Evolutionary conservation across 2,113 vertebrate species (phyloP).

Genomic region (Aphyosemion australe): DNA sequence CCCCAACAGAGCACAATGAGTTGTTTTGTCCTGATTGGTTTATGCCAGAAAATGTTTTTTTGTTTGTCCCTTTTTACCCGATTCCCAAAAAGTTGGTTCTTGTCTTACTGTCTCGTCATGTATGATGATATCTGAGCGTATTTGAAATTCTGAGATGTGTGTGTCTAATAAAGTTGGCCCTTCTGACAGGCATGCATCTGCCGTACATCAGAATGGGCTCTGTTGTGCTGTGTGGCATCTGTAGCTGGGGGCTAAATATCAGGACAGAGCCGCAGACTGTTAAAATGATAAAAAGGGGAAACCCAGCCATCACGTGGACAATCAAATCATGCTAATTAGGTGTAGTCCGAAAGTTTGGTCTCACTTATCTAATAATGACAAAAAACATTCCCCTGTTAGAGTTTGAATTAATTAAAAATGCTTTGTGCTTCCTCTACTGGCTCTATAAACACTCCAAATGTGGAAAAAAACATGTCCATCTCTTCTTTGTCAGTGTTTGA

Average conservation of each 20-base stretch:
- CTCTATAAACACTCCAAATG: no score
- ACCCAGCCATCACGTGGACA: slow-evolving; percentile 78
- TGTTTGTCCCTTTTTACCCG: slow-evolving; percentile 74
- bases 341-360: slow-evolving; percentile 72
- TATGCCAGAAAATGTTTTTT: slow-evolving; percentile 84
- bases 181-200: slow-evolving; percentile 88
- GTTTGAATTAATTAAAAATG: no score
- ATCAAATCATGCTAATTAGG: slow-evolving; percentile 77
- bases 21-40: slow-evolving; percentile 86
- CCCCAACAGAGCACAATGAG: slow-evolving; percentile 91
- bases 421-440: no score
- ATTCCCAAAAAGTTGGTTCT: not conserved
- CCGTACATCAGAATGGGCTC: slow-evolving; percentile 90
- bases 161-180: slow-evolving; percentile 89
- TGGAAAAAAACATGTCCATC: no score
- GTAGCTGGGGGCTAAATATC: slow-evolving; percentile 91
- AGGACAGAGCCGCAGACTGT: slow-evolving; percentile 90
- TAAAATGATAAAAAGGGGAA: slow-evolving; percentile 83
- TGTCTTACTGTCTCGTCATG: slow-evolving; percentile 77
- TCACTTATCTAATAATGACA: not conserved
- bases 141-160: slow-evolving; percentile 91
- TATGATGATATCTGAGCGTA: slow-evolving; percentile 89
- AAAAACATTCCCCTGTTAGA: not conserved
- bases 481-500: no score
- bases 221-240: slow-evolving; percentile 88